Evolutionary conservation across 2,797 vertebrate species (phyloP).

Genomic region (Coilia nasus): DNA sequence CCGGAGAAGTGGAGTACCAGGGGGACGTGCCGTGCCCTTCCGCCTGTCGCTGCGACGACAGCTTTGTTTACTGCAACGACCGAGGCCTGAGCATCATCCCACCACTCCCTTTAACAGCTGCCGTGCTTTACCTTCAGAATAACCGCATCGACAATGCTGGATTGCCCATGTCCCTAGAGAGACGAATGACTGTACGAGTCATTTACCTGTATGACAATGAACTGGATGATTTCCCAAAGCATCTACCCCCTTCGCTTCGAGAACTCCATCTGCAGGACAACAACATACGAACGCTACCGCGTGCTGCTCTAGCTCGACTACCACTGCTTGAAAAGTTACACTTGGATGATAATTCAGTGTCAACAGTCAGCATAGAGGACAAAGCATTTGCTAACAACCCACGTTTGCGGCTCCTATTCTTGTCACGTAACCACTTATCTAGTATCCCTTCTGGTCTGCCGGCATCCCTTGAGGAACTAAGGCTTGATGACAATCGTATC

Average conservation of each 20-base stretch:
- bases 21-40: conserved; percentile 84
- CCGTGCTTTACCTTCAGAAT: conserved; percentile 97
- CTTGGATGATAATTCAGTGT: conserved; percentile 95
- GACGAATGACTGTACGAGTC: conserved; percentile 80
- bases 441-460: conserved; percentile 92
- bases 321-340: conserved; percentile 91
- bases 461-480: conserved; percentile 88
- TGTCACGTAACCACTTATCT: conserved; percentile 93
- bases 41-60: conserved; percentile 90
- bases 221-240: conserved; percentile 87
- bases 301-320: conserved; percentile 83
- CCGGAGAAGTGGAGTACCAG: conserved; percentile 68
- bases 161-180: conserved; percentile 81
- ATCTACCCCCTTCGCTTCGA: conserved; percentile 85
- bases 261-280: conserved; percentile 98
- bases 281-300: conserved; percentile 87
- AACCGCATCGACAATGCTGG: conserved; percentile 90
- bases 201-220: conserved; percentile 94
- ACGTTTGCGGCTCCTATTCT: conserved; percentile 84
- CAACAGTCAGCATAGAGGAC: conserved; percentile 94
- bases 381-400: conserved; percentile 90
- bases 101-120: conserved; percentile 84
- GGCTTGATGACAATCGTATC: conserved; percentile 93
- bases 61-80: conserved; percentile 96
- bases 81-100: conserved; percentile 89